phyloP scores from a whole-genome alignment of 2,888 invertebrate species.

The Erebia aethiops region DNA sequence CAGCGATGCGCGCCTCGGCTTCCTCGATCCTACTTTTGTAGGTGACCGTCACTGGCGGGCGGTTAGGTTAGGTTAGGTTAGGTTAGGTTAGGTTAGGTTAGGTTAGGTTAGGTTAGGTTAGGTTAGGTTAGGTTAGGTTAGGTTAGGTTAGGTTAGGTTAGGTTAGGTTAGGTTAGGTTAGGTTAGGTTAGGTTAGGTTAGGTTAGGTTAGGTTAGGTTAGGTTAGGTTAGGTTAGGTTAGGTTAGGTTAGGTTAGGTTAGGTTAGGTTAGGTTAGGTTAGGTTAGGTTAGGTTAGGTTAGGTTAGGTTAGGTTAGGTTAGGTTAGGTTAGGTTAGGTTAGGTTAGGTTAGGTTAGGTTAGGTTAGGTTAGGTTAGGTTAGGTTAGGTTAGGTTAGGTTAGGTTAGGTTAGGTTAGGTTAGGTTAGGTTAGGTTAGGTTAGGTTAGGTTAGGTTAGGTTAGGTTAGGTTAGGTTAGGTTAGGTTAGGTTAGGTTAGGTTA shows the following conservation, averaged over 20 bases:
- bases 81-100: constrained; percentile 29
- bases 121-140: constrained; percentile 33
- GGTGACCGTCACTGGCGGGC: neutral
- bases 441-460: constrained; percentile 25
- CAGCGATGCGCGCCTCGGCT: too few species aligned
- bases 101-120: constrained; percentile 32
- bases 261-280: constrained; percentile 30
- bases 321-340: too few species aligned
- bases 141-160: constrained; percentile 36
- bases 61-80: constrained; percentile 36
- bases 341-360: too few species aligned
- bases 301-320: too few species aligned
- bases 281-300: too few species aligned
- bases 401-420: constrained; percentile 7
- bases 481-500: constrained; percentile 9
- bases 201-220: constrained; percentile 31
- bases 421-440: constrained; percentile 6
- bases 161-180: constrained; percentile 28
- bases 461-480: constrained; percentile 27
- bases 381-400: constrained; percentile 7
- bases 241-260: constrained; percentile 32
- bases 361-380: too few species aligned
- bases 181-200: constrained; percentile 33
- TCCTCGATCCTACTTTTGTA: neutral
- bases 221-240: constrained; percentile 32